These are phyloP conservation scores for Manduca sexta DNA, from an alignment of 1,140 invertebrate species.

Conservation along the genomic window DNA sequence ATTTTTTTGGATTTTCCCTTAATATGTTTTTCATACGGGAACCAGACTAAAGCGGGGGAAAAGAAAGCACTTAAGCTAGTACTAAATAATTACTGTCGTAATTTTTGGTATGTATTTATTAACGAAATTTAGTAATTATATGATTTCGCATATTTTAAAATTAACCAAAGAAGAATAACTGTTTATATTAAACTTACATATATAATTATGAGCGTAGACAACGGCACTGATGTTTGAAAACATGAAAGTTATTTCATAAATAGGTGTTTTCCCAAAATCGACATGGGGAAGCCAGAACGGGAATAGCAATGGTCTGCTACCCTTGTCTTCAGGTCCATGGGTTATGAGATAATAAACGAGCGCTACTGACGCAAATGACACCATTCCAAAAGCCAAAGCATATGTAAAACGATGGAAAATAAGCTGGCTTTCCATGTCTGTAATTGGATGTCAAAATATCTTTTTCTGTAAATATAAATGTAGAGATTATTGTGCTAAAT, in stretches of 20 bases:
- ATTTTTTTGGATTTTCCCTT: no score
- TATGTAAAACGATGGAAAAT: slow-evolving; percentile 23
- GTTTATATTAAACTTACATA: slow-evolving; percentile 35
- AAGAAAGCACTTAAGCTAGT: no score
- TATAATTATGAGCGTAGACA: slow-evolving; percentile 33
- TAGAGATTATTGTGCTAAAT: background rate
- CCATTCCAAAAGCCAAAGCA: slow-evolving; percentile 20
- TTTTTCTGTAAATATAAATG: slow-evolving; percentile 24
- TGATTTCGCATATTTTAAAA: no score
- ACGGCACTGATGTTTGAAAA: slow-evolving; percentile 29
- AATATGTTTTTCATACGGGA: no score
- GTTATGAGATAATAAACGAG: slow-evolving; percentile 25
- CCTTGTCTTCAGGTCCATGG: slow-evolving; percentile 18
- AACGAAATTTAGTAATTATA: no score
- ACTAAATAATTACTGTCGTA: no score
- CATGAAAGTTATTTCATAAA: slow-evolving; percentile 38
- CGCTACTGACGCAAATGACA: slow-evolving; percentile 13
- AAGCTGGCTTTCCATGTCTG: slow-evolving; percentile 37
- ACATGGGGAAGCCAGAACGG: slow-evolving; percentile 37
- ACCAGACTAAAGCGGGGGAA: no score
- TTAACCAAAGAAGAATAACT: background rate
- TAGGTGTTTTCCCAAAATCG: slow-evolving; percentile 34
- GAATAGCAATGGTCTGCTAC: slow-evolving; percentile 34
- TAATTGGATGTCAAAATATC: slow-evolving; percentile 36
- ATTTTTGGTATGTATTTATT: no score